Evolutionary conservation across 2,888 invertebrate genomes (phyloP).

Genomic region (Cheilosia variabilis): DNA sequence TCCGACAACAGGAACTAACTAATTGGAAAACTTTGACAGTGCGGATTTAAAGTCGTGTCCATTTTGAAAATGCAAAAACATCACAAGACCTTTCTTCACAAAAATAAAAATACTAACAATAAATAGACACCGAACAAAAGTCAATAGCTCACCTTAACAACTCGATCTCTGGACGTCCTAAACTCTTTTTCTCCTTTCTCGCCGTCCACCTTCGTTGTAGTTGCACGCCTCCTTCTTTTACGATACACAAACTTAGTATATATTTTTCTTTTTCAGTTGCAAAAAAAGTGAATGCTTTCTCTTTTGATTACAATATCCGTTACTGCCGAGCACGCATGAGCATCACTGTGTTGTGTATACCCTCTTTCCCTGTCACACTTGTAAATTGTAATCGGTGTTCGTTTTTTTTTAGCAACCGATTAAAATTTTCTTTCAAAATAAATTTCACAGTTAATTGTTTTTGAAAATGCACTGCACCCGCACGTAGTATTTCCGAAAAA

Average conservation of each 20-base stretch:
- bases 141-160: constrained; percentile 46
- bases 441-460: constrained; percentile 57
- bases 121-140: not conserved
- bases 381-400: not conserved
- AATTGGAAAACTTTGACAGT: no score
- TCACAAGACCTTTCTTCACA: not conserved
- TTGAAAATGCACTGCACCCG: constrained; percentile 29
- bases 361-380: constrained; percentile 11
- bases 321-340: constrained; percentile 55
- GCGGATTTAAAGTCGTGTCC: no score
- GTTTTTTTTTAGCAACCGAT: not conserved
- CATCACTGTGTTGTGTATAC: constrained; percentile 20
- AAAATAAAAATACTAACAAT: not conserved
- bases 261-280: not conserved
- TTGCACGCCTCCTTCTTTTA: not conserved
- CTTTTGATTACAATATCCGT: constrained; percentile 41
- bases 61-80: no score
- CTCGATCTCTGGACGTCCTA: constrained; percentile 33
- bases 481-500: constrained; percentile 8
- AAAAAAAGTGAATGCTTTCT: constrained; percentile 20
- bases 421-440: not conserved
- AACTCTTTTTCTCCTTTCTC: not conserved
- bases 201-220: not conserved
- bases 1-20: no score
- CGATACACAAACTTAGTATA: not conserved